Percentiles rank a stretch among this genome's conserved stretches.
These are phyloP conservation scores for Oreochromis spilurus DNA, from an alignment of 2,113 vertebrate genomes.

Conservation along the genomic window DNA sequence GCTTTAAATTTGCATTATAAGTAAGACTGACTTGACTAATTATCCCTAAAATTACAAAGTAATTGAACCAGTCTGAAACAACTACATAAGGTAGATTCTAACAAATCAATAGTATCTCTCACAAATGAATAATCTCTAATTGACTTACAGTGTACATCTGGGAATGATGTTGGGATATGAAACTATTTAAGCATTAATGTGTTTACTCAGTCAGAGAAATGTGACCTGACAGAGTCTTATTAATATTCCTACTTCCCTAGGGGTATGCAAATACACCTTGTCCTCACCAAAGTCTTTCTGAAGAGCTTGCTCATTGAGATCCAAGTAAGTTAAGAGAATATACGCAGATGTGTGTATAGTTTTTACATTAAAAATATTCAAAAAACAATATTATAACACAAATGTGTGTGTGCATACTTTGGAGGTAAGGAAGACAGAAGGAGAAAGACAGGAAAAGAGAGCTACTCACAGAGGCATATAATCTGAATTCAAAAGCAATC, in stretches of 20 bases:
- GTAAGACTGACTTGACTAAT: background rate
- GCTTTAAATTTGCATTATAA: background rate
- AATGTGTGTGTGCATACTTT: background rate
- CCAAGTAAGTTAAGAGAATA: conserved; percentile 28
- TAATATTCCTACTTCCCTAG: conserved; percentile 59
- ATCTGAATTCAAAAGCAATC: conserved; percentile 64
- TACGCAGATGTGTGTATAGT: background rate
- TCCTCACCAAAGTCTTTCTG: conserved; percentile 49
- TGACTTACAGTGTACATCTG: background rate
- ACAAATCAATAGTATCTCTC: background rate
- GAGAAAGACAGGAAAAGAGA: conserved; percentile 6
- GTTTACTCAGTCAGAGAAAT: conserved; percentile 57
- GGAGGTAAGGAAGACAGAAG: background rate
- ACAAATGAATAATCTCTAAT: background rate
- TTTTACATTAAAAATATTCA: background rate
- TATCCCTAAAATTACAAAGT: background rate
- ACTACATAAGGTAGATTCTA: background rate
- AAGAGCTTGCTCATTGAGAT: conserved; percentile 31
- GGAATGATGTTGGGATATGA: background rate
- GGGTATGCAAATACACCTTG: conserved; percentile 57
- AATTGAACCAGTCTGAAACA: background rate
- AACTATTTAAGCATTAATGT: conserved; percentile 9
- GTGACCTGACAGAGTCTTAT: conserved; percentile 50
- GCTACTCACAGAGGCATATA: conserved; percentile 33
- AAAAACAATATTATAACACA: background rate